Evolutionary conservation across 2,888 invertebrate genomes (phyloP).

Genomic region (Heliconius cydno): DNA sequence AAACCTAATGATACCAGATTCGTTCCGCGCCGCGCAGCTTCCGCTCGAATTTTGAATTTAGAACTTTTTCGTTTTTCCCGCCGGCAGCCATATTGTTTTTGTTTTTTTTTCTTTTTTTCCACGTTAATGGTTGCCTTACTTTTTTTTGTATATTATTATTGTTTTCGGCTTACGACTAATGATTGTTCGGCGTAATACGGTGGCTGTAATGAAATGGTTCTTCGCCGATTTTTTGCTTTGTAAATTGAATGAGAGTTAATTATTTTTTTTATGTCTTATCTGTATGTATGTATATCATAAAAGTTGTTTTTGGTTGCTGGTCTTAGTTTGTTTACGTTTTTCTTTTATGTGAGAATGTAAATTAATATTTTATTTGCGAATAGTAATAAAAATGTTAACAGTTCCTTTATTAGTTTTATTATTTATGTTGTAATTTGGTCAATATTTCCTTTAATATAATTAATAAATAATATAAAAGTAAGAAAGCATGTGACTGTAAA

Average conservation of each 20-base stretch:
- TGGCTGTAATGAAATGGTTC: constrained; percentile 63
- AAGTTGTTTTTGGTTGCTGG: constrained; percentile 10
- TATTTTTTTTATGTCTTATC: constrained; percentile 41
- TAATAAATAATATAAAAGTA: not conserved
- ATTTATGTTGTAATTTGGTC: not conserved
- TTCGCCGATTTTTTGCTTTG: constrained; percentile 47
- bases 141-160: constrained; percentile 59
- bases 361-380: not conserved
- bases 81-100: constrained; percentile 51
- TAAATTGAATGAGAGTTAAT: constrained; percentile 49
- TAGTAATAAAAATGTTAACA: not conserved
- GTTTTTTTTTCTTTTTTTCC: constrained; percentile 49
- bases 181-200: constrained; percentile 62
- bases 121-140: constrained; percentile 57
- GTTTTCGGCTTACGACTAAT: constrained; percentile 67
- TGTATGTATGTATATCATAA: constrained; percentile 4
- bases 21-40: constrained; percentile 75
- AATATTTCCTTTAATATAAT: not conserved
- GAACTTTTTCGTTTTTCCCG: constrained; percentile 61
- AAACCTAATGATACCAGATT: constrained; percentile 76
- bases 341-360: not conserved
- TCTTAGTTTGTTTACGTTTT: constrained; percentile 5
- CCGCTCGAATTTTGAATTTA: constrained; percentile 78
- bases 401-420: not conserved
- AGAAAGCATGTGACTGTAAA: not conserved